Base-by-base conservation (phyloP, 2,888 invertebrate species). In the Drosophila histrio region DNA sequence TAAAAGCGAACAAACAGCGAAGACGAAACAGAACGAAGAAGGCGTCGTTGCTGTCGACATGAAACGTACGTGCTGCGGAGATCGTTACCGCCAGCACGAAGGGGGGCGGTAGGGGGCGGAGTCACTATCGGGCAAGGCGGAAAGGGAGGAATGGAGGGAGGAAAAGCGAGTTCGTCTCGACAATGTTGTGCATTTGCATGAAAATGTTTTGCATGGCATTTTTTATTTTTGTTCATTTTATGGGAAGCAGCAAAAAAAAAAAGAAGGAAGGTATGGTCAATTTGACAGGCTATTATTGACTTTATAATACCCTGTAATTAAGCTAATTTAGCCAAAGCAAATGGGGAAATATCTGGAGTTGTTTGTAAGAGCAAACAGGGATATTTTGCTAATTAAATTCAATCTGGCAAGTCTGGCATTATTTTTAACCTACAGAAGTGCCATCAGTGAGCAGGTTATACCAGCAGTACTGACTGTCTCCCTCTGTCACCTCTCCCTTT, bases 141-240 rank as follows among this genome's bases (percentile, higher is more conserved):
- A 38, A 46, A 9, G 15, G 22, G 15, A 11, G 28, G 34, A 17
- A 21, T 8, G n/a, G 56, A 43, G 24, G 17, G 28, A 17, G 47
- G 39, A 52, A 49, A 67, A 36, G 38, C 62, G 21, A 7, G 47
- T 38, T 52, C 6, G 59, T 47, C 70, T 70, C 46, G 54, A 79
- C 83, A 66, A 68, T 69, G 72, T 66, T 82, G 81, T 85, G 86
- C 83, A 82, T 87, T 82, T 85, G 79, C 72, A 81, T 87, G 79
- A 67, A 70, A 85, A 84, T 81, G 78, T 84, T 84, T 75, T 76
- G 46, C 62, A 61, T 67, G 57, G 26, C 50, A 59, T 56, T 64
- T 62, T 62, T 58, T 50, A 19, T 34, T 43, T 38, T 53, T 62
- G 28, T 43, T 43, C 11, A 30, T 11, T 30, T 15, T 26, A 26